Percentiles rank a stretch among this genome's conserved stretches.
These are phyloP conservation scores for Neolamprologus variostigma DNA, from an alignment of 2,113 vertebrate genomes.

Conservation along the genomic window DNA sequence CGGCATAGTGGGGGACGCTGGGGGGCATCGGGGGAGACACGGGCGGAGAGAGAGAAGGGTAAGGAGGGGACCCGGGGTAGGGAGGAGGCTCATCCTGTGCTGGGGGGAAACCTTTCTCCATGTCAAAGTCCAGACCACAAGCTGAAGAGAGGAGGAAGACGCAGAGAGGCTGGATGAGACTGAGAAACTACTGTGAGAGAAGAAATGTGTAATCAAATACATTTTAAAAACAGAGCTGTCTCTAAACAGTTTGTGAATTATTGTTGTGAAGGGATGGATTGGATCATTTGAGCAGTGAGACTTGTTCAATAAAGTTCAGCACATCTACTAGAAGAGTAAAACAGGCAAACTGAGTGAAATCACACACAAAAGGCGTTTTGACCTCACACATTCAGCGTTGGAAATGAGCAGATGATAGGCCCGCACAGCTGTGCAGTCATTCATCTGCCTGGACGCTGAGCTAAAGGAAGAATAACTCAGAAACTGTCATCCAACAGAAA, in stretches of 20 bases:
- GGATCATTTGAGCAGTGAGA: neutral
- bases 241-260: neutral
- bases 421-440: neutral
- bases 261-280: constrained; percentile 7
- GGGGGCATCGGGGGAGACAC: constrained; percentile 68
- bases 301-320: neutral
- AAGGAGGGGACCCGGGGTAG: constrained; percentile 73
- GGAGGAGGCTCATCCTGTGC: constrained; percentile 67
- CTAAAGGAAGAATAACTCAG: neutral
- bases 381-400: neutral
- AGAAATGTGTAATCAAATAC: neutral
- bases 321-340: neutral
- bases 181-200: neutral
- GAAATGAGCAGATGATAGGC: neutral
- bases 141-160: constrained; percentile 52
- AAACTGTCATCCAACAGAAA: neutral
- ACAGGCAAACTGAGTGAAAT: neutral
- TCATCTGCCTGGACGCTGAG: neutral
- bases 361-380: neutral
- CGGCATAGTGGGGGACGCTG: constrained; percentile 89
- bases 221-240: neutral
- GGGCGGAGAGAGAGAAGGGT: constrained; percentile 64
- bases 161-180: neutral
- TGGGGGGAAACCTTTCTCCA: constrained; percentile 67
- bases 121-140: constrained; percentile 75